These are phyloP conservation scores for Parnassius mnemosyne DNA, from an alignment of 2,888 invertebrate species.

Conservation along the genomic window DNA sequence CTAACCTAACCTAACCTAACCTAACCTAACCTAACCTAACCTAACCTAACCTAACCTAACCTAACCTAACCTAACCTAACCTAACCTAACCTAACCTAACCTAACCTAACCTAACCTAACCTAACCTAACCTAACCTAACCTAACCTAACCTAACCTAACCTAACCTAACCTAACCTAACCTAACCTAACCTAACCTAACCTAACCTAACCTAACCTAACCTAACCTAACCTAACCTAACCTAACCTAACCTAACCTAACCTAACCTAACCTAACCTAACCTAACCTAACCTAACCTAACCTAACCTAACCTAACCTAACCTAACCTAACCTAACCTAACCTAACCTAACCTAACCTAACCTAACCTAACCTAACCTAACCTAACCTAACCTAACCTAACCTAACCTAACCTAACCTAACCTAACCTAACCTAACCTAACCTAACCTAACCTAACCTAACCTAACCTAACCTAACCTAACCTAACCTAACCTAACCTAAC, in stretches of 20 bases:
- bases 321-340: slow-evolving; percentile 4
- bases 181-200: slow-evolving; percentile 4
- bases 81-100: slow-evolving; percentile 9
- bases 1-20: slow-evolving; percentile 4
- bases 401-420: slow-evolving; percentile 4
- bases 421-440: slow-evolving; percentile 4
- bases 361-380: slow-evolving; percentile 4
- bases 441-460: slow-evolving; percentile 4
- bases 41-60: slow-evolving; percentile 4
- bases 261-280: slow-evolving; percentile 2
- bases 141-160: slow-evolving; percentile 4
- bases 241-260: slow-evolving; percentile 4
- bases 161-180: slow-evolving; percentile 4
- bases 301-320: slow-evolving; percentile 4
- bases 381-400: slow-evolving; percentile 4
- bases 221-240: slow-evolving; percentile 4
- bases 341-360: slow-evolving; percentile 4
- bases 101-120: slow-evolving; percentile 4
- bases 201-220: slow-evolving; percentile 4
- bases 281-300: slow-evolving; percentile 6
- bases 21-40: slow-evolving; percentile 4
- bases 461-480: slow-evolving; percentile 1
- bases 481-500: slow-evolving; percentile 4
- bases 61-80: slow-evolving; percentile 6
- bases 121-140: slow-evolving; percentile 4